Evolutionary conservation across 2,797 vertebrate genomes (phyloP).

Genomic region (Pangasius larnaudii): DNA sequence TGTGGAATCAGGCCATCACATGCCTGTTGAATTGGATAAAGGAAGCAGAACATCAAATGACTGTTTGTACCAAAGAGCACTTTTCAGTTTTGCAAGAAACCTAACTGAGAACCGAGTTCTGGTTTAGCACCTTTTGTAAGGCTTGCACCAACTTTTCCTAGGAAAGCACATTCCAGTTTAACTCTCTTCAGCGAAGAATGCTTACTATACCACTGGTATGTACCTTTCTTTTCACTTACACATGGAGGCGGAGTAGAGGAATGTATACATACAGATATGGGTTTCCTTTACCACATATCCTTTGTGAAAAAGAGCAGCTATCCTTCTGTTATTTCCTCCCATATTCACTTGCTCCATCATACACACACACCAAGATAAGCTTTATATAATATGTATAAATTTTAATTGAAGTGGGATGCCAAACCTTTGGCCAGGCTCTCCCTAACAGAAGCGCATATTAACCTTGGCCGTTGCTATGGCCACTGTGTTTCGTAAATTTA

Average conservation of each 20-base stretch:
- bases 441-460: conserved; percentile 42
- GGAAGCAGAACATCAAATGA: conserved; percentile 11
- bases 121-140: conserved; percentile 7
- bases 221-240: conserved; percentile 23
- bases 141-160: conserved; percentile 7
- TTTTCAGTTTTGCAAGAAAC: not conserved
- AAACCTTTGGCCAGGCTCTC: conserved; percentile 9
- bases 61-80: conserved; percentile 1
- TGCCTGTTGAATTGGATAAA: conserved; percentile 37
- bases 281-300: conserved; percentile 28
- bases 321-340: not conserved
- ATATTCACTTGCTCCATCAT: not conserved
- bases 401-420: not conserved
- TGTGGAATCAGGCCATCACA: conserved; percentile 40
- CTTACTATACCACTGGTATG: conserved; percentile 28
- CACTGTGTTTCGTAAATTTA: conserved; percentile 64
- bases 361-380: not conserved
- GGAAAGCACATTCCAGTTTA: conserved; percentile 38
- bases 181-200: conserved; percentile 22
- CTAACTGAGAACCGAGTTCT: not conserved
- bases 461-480: conserved; percentile 71
- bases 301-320: not conserved
- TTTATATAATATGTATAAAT: not conserved
- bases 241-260: conserved; percentile 2
- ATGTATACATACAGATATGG: conserved; percentile 25